A percentile compares a stretch with the other conserved stretches of the same genome.
These are phyloP conservation scores for Myotis davidii DNA, from an alignment of 2,113 vertebrate species.

Conservation along the genomic window DNA sequence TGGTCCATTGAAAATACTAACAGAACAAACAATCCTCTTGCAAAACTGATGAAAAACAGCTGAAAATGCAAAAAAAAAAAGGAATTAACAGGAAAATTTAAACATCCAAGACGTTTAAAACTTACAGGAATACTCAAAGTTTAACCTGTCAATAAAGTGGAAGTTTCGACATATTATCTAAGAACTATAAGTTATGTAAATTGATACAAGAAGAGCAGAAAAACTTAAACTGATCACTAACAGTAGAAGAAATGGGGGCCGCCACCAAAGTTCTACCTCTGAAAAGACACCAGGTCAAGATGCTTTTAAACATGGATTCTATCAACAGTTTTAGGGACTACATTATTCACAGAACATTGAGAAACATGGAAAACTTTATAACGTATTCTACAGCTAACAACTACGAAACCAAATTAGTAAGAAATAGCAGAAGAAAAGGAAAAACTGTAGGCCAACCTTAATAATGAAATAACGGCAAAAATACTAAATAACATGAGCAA, in stretches of 20 bases:
- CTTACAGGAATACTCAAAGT: not conserved
- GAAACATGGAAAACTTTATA: slow-evolving; percentile 26
- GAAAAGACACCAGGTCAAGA: not conserved
- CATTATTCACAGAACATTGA: not conserved
- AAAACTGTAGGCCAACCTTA: not conserved
- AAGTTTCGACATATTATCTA: not conserved
- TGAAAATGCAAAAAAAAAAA: slow-evolving; percentile 6
- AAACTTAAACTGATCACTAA: not conserved
- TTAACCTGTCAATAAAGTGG: slow-evolving; percentile 6
- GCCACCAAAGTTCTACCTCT: not conserved
- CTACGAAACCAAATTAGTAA: not conserved
- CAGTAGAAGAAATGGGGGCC: not conserved
- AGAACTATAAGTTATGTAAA: slow-evolving; percentile 22
- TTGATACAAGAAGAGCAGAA: not conserved
- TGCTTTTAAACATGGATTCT: slow-evolving; percentile 3
- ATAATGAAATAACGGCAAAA: slow-evolving; percentile 2
- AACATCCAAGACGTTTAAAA: slow-evolving; percentile 20
- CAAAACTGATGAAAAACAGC: not conserved
- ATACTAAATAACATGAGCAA: not conserved
- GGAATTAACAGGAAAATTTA: not conserved
- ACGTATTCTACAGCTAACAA: not conserved
- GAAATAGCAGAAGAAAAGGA: not conserved
- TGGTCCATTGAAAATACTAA: not conserved
- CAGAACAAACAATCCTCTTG: not conserved
- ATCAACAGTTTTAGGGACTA: not conserved